phyloP scores from a whole-genome alignment of 2,888 invertebrate genomes.

The Cataglyphis albicans region DNA sequence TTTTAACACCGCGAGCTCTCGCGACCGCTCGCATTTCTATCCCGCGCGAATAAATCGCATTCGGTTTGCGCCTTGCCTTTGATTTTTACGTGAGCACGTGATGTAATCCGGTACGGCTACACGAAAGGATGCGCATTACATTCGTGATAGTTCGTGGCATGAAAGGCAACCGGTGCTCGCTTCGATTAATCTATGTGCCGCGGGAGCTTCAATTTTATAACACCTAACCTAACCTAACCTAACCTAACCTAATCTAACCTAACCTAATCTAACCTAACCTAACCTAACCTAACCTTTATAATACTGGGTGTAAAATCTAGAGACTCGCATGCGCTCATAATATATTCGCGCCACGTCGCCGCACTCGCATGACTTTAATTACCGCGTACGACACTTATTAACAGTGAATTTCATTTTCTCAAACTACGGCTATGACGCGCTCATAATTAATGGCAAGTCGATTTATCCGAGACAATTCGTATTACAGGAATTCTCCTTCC shows the following conservation, averaged over 20 bases:
- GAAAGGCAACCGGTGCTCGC: conserved; percentile 1
- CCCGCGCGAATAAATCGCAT: background rate
- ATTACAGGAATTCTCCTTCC: background rate
- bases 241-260: no score
- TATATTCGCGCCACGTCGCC: conserved; percentile 43
- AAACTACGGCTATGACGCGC: conserved; percentile 20
- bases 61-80: conserved; percentile 19
- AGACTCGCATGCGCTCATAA: conserved; percentile 7
- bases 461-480: conserved; percentile 38
- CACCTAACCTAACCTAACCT: no score
- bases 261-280: no score
- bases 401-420: conserved; percentile 49
- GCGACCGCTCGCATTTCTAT: conserved; percentile 3
- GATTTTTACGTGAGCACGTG: conserved; percentile 28
- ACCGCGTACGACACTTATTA: conserved; percentile 50
- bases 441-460: conserved; percentile 49
- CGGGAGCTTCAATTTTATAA: conserved; percentile 44
- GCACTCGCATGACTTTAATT: conserved; percentile 43
- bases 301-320: background rate
- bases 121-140: background rate
- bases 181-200: conserved; percentile 33
- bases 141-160: conserved; percentile 14
- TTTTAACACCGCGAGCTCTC: conserved; percentile 9
- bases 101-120: conserved; percentile 1
- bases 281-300: background rate